Percentiles rank a stretch among this genome's conserved stretches.
phyloP scores from a whole-genome alignment of 2,797 vertebrate genomes.

The Corythornis leucogaster region DNA sequence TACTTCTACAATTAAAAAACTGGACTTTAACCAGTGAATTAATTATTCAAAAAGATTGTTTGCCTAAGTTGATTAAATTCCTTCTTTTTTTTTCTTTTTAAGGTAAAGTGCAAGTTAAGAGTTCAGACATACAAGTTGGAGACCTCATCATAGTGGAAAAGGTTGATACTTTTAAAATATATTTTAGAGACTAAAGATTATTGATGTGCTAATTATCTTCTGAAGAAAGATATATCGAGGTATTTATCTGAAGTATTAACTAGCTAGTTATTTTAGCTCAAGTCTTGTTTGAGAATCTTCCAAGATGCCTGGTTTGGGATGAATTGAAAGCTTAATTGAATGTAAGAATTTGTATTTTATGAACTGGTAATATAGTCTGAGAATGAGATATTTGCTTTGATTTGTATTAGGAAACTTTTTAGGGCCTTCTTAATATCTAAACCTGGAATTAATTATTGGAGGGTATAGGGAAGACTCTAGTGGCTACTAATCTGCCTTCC shows the following conservation, averaged over 20 bases:
- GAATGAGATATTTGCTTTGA: neutral
- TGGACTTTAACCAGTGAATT: neutral
- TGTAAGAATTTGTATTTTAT: neutral
- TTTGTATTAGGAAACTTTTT: neutral
- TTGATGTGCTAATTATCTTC: conserved; percentile 30
- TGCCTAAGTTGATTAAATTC: conserved; percentile 62
- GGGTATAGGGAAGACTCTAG: neutral
- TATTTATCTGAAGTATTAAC: conserved; percentile 40
- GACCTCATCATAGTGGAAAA: conserved; percentile 98
- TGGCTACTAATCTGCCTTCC: neutral
- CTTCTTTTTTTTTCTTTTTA: conserved; percentile 70
- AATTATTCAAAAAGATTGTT: neutral
- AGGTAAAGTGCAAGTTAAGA: conserved; percentile 96
- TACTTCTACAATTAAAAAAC: neutral
- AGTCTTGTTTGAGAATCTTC: neutral
- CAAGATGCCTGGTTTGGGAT: neutral
- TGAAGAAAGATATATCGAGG: conserved; percentile 40
- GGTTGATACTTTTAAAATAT: conserved; percentile 83
- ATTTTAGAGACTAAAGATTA: conserved; percentile 63
- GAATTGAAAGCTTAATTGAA: neutral
- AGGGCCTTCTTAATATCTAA: neutral
- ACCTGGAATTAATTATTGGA: neutral
- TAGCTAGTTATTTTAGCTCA: conserved; percentile 1
- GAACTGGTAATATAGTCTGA: neutral
- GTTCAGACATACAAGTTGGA: conserved; percentile 98